These are phyloP conservation scores for Arnoldichthys spilopterus DNA, from an alignment of 2,797 vertebrate species.

Conservation along the genomic window DNA sequence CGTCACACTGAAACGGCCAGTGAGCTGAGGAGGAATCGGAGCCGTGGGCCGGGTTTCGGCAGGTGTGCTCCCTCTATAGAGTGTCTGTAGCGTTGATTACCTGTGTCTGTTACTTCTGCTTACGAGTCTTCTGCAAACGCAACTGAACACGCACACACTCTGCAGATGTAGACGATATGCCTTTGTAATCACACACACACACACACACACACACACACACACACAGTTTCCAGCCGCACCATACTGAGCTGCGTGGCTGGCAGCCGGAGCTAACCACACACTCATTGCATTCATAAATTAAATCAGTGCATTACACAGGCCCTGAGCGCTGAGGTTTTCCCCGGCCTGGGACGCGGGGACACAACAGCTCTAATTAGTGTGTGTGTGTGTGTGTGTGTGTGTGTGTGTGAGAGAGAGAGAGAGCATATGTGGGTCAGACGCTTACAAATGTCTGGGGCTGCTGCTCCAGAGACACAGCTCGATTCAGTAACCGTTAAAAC, in stretches of 20 bases:
- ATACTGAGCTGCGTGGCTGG: slow-evolving; percentile 29
- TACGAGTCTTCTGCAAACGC: background rate
- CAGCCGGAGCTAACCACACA: slow-evolving; percentile 43
- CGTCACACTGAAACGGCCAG: background rate
- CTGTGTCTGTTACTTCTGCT: slow-evolving; percentile 1
- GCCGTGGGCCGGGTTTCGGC: background rate
- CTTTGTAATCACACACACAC: slow-evolving; percentile 15
- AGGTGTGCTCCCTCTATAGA: background rate
- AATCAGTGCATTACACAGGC: slow-evolving; percentile 47
- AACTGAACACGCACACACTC: background rate
- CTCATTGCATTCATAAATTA: slow-evolving; percentile 54
- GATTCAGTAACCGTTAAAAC: background rate
- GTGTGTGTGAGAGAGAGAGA: slow-evolving; percentile 22
- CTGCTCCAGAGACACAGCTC: background rate
- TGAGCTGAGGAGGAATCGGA: background rate
- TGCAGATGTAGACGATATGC: slow-evolving; percentile 13
- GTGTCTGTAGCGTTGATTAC: background rate
- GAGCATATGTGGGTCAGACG: slow-evolving; percentile 49
- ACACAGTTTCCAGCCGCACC: slow-evolving; percentile 29
- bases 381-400: slow-evolving; percentile 15
- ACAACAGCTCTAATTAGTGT: slow-evolving; percentile 22
- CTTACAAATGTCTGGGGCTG: slow-evolving; percentile 29
- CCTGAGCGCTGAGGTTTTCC: slow-evolving; percentile 47
- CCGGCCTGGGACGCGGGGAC: slow-evolving; percentile 23
- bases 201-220: background rate